Conservation (phyloP, 2,888 invertebrate genomes). For the Phalera bucephala region DNA sequence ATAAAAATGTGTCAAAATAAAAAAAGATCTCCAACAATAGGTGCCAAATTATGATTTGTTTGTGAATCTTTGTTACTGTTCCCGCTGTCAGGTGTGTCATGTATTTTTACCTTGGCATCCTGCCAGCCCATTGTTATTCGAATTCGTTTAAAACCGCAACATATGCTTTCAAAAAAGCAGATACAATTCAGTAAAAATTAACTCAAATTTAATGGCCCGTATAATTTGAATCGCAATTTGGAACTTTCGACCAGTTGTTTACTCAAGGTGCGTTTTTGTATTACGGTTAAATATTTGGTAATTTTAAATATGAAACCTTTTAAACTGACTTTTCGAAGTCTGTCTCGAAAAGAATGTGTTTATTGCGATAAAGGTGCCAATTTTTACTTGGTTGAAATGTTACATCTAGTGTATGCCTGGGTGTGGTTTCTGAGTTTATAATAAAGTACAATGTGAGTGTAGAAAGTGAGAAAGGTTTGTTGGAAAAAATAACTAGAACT, state of each 20-base stretch:
- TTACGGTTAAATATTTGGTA: too few species aligned
- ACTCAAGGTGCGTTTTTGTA: neutral
- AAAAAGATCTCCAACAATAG: constrained; percentile 15
- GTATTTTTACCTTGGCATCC: constrained; percentile 50
- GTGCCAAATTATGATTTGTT: constrained; percentile 31
- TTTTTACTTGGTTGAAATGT: too few species aligned
- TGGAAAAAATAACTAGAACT: too few species aligned
- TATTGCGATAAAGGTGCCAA: too few species aligned
- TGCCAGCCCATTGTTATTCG: constrained; percentile 57
- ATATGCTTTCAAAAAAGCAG: constrained; percentile 32
- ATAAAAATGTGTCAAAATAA: constrained; percentile 8
- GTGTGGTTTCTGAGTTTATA: too few species aligned
- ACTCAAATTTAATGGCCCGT: constrained; percentile 17
- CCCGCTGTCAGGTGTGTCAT: constrained; percentile 47
- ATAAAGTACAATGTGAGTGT: too few species aligned
- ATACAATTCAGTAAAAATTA: constrained; percentile 15
- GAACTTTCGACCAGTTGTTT: neutral
- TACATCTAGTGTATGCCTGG: too few species aligned
- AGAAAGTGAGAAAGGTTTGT: too few species aligned
- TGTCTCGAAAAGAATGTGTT: too few species aligned
- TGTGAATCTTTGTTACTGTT: constrained; percentile 28
- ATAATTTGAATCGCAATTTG: constrained; percentile 14
- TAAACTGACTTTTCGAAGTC: too few species aligned
- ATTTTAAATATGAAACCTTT: too few species aligned
- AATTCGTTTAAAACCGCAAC: constrained; percentile 40